Percentiles rank a stretch among this genome's conserved stretches.
phyloP scores from a whole-genome alignment of 1,140 invertebrate species.

The Hetaerina americana region DNA sequence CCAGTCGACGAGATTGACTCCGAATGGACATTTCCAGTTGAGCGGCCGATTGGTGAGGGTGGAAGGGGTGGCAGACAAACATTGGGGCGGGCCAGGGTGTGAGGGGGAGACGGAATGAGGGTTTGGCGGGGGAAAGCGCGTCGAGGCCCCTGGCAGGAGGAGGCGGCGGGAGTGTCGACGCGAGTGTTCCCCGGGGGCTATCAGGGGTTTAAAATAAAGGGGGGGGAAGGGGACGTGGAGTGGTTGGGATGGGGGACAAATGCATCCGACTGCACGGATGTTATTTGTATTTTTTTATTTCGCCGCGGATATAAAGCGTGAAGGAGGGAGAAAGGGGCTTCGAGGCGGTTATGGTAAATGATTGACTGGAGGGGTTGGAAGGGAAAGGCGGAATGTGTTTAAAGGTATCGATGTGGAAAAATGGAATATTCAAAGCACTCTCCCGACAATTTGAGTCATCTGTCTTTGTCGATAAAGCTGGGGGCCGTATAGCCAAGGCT shows the following conservation, averaged over 20 bases:
- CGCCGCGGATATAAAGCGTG: not conserved
- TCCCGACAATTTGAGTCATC: not conserved
- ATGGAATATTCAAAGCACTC: not conserved
- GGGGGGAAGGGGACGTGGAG: not conserved
- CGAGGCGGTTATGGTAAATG: not conserved
- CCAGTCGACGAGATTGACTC: not conserved
- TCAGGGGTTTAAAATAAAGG: not conserved
- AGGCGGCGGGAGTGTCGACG: too few relatives aligned
- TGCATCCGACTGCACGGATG: not conserved
- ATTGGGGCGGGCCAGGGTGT: not conserved
- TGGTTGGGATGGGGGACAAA: not conserved
- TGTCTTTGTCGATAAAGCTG: not conserved
- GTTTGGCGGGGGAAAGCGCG: too few relatives aligned
- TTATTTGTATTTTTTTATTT: not conserved
- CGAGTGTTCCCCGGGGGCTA: not conserved
- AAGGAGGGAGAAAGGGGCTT: too few relatives aligned
- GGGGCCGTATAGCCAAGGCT: too few relatives aligned
- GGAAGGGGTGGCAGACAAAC: not conserved
- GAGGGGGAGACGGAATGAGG: not conserved
- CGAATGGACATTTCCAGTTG: not conserved
- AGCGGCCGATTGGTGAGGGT: not conserved
- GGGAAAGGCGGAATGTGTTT: not conserved
- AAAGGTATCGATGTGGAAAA: not conserved
- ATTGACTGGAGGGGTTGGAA: not conserved
- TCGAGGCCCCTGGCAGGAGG: too few relatives aligned